phyloP scores from a whole-genome alignment of 2,797 vertebrate species.

The Muraenolepis orangiensis region DNA sequence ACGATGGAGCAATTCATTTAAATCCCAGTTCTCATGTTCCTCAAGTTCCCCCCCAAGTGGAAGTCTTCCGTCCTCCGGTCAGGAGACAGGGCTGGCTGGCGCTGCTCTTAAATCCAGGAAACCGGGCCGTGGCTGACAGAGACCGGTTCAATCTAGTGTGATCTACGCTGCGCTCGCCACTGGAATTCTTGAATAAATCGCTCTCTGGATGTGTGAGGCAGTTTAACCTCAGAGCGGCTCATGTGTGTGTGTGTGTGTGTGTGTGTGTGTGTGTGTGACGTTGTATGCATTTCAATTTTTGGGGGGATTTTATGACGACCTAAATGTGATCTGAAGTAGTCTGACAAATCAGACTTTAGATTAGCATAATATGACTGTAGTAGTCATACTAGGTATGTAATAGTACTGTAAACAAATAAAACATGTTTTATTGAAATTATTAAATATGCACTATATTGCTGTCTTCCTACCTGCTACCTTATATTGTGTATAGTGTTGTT shows the following conservation, averaged over 20 bases:
- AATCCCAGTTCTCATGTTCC: background rate
- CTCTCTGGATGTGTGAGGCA: background rate
- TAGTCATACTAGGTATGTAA: no score
- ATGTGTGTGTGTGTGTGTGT: background rate
- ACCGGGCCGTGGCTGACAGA: background rate
- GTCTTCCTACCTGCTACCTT: no score
- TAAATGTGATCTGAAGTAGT: background rate
- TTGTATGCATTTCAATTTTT: background rate
- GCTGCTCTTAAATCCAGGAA: background rate
- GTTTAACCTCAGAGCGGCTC: background rate
- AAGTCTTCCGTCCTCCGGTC: background rate
- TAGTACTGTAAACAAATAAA: no score
- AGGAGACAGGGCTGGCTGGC: background rate
- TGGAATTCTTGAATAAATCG: background rate
- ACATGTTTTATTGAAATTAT: no score
- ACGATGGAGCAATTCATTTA: background rate
- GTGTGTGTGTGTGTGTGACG: background rate
- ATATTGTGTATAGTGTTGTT: no score
- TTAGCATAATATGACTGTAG: no score
- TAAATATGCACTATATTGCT: no score
- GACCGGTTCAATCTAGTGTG: background rate
- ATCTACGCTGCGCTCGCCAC: background rate
- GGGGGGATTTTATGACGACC: no score
- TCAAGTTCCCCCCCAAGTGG: constrained; percentile 28
- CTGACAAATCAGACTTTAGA: background rate